Base-by-base conservation (phyloP, 2,797 vertebrate species). In the Jordanella pulchra region DNA sequence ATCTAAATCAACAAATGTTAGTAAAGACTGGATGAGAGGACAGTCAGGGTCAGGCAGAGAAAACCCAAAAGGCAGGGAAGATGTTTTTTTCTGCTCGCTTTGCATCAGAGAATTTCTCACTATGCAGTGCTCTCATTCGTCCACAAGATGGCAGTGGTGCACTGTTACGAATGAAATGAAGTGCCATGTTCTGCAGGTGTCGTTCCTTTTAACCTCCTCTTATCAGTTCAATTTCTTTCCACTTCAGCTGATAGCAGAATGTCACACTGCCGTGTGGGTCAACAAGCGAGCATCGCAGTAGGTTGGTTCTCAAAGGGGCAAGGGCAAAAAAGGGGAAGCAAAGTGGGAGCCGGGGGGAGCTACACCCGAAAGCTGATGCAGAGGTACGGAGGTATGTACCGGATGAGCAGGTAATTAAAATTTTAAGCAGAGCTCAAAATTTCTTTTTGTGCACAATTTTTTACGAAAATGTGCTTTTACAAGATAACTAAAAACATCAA, bases 121-220 rank as follows among this genome's bases (percentile, higher is more conserved):
- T 42, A 27, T 80, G 88, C 65, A 87, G 65, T 28, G 55, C 58
- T 47, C 65, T 53, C 55, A 11, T 68, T 50, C 75, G 69, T 73
- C 91, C 93, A 94, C 90, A 88, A 86, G 92, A 85, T 86, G 92
- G 90, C 87, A 82, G 68, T 71, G 73, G 39, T 86, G 77, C 55
- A 25, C 54, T 11, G 87, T 93, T 90, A 81, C 91, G 86, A 91
- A 89, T 80, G 89, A 85, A 92, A 93, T 39, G 35, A 39, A 39
- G 5, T 39, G 35, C 35, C 35, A 54, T 7, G 0, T 67, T 65
- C 51, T 78, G 55, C 69, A 51, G 67, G 65, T 25, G 77, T 79
- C 58, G 68, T 76, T 56, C 70, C 73, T 23, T 55, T 72, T 45
- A 45, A 6, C 54, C 72, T n/a, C 30, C 10, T 67, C 67, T 67